Percentiles rank a stretch among this genome's conserved stretches.
These are phyloP conservation scores for Drosophila guanche DNA, from an alignment of 1,140 invertebrate species.

Conservation along the genomic window DNA sequence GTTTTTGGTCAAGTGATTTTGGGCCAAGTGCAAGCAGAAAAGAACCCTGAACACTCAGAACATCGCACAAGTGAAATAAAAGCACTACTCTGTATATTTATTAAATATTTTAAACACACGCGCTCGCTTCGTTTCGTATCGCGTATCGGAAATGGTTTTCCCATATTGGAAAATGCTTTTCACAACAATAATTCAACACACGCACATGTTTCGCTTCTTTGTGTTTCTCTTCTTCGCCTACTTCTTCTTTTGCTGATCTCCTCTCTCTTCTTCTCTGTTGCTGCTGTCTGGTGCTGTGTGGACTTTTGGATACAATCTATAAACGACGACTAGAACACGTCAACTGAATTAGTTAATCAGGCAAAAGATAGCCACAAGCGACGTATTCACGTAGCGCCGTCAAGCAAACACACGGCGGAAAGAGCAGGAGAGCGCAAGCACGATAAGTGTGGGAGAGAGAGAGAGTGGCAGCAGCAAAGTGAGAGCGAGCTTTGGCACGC, in stretches of 20 bases:
- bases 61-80: no score
- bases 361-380: slow-evolving; percentile 74
- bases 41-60: neutral
- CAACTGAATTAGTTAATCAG: slow-evolving; percentile 83
- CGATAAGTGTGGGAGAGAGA: slow-evolving; percentile 7
- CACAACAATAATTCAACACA: slow-evolving; percentile 1
- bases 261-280: neutral
- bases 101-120: slow-evolving; percentile 23
- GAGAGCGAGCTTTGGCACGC: neutral
- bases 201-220: slow-evolving; percentile 11
- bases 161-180: slow-evolving; percentile 21
- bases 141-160: slow-evolving; percentile 21
- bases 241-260: slow-evolving; percentile 1
- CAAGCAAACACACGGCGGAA: slow-evolving; percentile 5
- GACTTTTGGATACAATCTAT: slow-evolving; percentile 64
- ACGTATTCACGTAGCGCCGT: slow-evolving; percentile 23
- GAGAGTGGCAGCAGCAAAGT: slow-evolving; percentile 1
- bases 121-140: neutral
- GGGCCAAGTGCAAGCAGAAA: slow-evolving; percentile 37
- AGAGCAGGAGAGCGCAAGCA: slow-evolving; percentile 7
- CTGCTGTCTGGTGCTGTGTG: slow-evolving; percentile 1
- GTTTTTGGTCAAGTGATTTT: slow-evolving; percentile 32
- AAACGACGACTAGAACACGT: slow-evolving; percentile 80
- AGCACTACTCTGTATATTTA: no score
- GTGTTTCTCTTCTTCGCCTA: slow-evolving; percentile 1